A percentile compares a stretch with the other conserved stretches of the same genome.
Conservation (phyloP, 2,888 invertebrate genomes). For the Nephrotoma appendiculata region DNA sequence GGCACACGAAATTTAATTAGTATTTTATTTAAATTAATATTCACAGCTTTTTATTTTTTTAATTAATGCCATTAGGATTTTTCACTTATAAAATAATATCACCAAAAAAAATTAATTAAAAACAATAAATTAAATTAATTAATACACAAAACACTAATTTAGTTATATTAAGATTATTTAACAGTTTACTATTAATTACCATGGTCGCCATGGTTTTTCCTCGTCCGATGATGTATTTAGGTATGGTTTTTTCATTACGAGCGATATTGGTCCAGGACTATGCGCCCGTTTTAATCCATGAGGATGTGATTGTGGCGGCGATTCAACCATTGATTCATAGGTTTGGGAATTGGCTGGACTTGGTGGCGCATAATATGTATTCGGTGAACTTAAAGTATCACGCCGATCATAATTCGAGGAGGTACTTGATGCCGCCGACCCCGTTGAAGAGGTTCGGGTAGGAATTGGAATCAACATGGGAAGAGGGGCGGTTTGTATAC, state of each 20-base stretch:
- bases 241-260: constrained; percentile 50
- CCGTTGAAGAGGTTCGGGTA: constrained; percentile 55
- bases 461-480: constrained; percentile 62
- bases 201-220: constrained; percentile 71
- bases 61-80: not conserved
- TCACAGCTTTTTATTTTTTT: not conserved
- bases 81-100: not conserved
- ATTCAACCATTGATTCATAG: constrained; percentile 31
- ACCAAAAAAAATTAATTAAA: not conserved
- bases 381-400: constrained; percentile 34
- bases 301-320: constrained; percentile 8
- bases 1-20: not conserved
- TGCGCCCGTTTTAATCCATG: constrained; percentile 10
- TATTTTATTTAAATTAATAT: not conserved
- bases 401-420: constrained; percentile 33
- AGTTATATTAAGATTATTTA: not conserved
- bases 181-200: constrained; percentile 33
- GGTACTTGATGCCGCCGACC: constrained; percentile 48
- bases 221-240: constrained; percentile 28
- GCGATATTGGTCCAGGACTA: constrained; percentile 42
- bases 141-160: not conserved
- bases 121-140: not conserved
- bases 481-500: constrained; percentile 37
- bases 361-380: constrained; percentile 42
- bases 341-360: constrained; percentile 33